These are phyloP conservation scores for Plumapathes pennacea DNA, from an alignment of 92 coral and sea anemone species.

Conservation along the genomic window DNA sequence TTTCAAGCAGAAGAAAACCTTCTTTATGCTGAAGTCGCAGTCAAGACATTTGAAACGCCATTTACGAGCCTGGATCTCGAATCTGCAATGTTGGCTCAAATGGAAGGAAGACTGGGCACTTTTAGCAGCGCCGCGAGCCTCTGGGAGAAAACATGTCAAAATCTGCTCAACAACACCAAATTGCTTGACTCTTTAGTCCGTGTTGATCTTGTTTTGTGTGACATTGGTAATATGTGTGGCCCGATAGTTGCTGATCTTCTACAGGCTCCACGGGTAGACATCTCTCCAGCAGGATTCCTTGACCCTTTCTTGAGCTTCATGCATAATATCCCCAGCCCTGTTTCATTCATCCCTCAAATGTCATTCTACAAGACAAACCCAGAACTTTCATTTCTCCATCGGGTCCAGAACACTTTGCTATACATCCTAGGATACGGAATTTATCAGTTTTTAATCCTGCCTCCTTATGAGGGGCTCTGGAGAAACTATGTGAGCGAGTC, in stretches of 20 bases:
- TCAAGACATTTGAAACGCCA: slow-evolving; percentile 46
- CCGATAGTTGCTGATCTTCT: slow-evolving; percentile 69
- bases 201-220: slow-evolving; percentile 65
- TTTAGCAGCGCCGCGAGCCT: slow-evolving; percentile 29
- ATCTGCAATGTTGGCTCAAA: slow-evolving; percentile 44
- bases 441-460: slow-evolving; percentile 21
- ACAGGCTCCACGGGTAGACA: slow-evolving; percentile 68
- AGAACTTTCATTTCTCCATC: slow-evolving; percentile 43
- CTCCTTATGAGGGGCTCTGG: slow-evolving; percentile 69
- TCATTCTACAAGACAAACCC: slow-evolving; percentile 34
- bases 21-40: slow-evolving; percentile 17
- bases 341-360: slow-evolving; percentile 65
- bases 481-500: slow-evolving; percentile 54
- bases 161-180: slow-evolving; percentile 29
- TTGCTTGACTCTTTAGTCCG: slow-evolving; percentile 23
- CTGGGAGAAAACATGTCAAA: slow-evolving; percentile 57
- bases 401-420: slow-evolving; percentile 49
- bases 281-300: slow-evolving; percentile 67
- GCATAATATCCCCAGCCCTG: slow-evolving; percentile 66
- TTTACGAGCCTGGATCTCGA: slow-evolving; percentile 41
- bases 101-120: slow-evolving; percentile 37
- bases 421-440: slow-evolving; percentile 39
- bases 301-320: slow-evolving; percentile 66
- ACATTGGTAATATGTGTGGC: slow-evolving; percentile 66
- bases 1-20: slow-evolving; percentile 47